These are phyloP conservation scores for Phalacrocorax aristotelis DNA, from an alignment of 2,113 vertebrate species.

Conservation along the genomic window DNA sequence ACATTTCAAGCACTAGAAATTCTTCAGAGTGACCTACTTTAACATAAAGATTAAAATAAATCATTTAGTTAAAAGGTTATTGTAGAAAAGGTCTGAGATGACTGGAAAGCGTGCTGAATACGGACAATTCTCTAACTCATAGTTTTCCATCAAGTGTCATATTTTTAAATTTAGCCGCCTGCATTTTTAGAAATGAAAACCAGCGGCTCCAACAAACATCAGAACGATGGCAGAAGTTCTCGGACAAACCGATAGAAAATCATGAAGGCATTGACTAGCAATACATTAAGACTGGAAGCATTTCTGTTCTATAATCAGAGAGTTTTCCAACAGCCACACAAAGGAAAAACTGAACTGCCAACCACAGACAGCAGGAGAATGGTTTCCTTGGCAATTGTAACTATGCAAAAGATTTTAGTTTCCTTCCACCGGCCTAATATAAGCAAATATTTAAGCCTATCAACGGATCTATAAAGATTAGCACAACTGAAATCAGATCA, in stretches of 20 bases:
- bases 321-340: not conserved
- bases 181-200: not conserved
- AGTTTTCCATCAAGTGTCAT: not conserved
- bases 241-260: not conserved
- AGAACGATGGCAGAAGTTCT: not conserved
- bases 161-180: not conserved
- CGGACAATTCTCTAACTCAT: not conserved
- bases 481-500: not conserved
- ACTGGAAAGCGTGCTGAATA: not conserved
- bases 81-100: not conserved
- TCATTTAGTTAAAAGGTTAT: not conserved
- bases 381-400: slow-evolving; percentile 67
- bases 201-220: not conserved
- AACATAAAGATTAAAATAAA: not conserved
- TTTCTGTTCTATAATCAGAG: not conserved
- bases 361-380: not conserved
- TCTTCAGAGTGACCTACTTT: not conserved
- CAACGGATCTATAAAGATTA: not conserved
- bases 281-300: not conserved
- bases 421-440: not conserved
- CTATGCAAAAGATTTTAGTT: slow-evolving; percentile 7
- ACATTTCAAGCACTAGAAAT: not conserved
- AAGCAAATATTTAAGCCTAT: not conserved
- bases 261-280: not conserved
- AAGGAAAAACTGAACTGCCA: not conserved